A percentile compares a stretch with the other conserved stretches of the same genome.
Evolutionary conservation across 2,797 vertebrate species (phyloP).

Genomic region (Darevskia mixta): DNA sequence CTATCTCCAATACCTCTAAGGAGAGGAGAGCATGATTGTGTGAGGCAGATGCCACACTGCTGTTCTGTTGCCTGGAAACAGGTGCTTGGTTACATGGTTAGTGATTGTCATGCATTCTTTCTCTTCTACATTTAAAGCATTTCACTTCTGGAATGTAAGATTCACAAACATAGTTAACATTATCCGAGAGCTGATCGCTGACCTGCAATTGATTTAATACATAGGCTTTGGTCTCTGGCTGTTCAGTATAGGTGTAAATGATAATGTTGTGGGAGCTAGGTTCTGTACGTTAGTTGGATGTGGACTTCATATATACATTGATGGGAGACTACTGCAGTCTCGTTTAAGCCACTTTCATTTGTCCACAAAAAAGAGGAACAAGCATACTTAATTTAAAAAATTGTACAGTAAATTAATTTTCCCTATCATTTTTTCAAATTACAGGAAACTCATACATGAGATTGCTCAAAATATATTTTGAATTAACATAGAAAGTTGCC

Average conservation of each 20-base stretch:
- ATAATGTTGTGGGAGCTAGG: background rate
- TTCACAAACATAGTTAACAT: conserved; percentile 12
- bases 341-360: background rate
- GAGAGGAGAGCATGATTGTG: conserved; percentile 13
- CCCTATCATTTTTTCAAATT: background rate
- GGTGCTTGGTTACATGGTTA: background rate
- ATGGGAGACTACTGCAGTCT: background rate
- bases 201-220: background rate
- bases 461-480: background rate
- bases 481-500: background rate
- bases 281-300: background rate
- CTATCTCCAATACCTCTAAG: background rate
- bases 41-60: conserved; percentile 18
- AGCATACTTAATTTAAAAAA: background rate
- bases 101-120: conserved; percentile 13
- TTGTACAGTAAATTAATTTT: background rate
- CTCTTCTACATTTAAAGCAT: background rate
- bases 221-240: background rate
- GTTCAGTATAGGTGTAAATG: conserved; percentile 15
- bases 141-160: background rate
- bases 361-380: background rate
- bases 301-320: background rate
- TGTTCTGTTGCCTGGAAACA: conserved; percentile 52
- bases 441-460: background rate
- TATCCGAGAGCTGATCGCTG: conserved; percentile 8